phyloP scores from a whole-genome alignment of 2,113 vertebrate genomes.

The Tricholaema leucomelas region DNA sequence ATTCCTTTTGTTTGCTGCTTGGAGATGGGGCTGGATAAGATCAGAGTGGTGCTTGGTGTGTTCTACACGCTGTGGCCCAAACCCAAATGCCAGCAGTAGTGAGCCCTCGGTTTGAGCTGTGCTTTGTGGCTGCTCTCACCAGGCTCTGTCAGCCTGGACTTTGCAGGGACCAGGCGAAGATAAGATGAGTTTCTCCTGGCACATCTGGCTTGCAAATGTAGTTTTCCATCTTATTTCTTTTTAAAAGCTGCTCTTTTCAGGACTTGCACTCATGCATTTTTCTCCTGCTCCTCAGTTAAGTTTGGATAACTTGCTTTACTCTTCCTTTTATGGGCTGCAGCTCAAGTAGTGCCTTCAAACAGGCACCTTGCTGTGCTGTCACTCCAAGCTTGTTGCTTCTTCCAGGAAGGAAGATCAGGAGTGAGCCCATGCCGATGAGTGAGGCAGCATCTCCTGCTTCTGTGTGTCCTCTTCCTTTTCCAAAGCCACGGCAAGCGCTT shows the following conservation, averaged over 20 bases:
- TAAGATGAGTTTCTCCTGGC: not conserved
- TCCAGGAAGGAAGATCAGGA: not conserved
- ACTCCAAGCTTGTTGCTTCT: not conserved
- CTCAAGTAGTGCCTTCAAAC: not conserved
- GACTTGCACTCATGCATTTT: not conserved
- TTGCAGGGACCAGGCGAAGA: not conserved
- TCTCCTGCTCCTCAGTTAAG: not conserved
- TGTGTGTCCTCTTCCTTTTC: not conserved
- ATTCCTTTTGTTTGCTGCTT: constrained; percentile 7
- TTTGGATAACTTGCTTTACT: not conserved
- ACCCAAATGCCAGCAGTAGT: not conserved
- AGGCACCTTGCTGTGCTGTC: fast-evolving
- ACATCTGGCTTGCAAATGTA: not conserved
- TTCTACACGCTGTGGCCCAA: not conserved
- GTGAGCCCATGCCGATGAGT: fast-evolving
- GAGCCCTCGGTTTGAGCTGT: not conserved
- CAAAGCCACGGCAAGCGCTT: not conserved
- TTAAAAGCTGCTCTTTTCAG: not conserved
- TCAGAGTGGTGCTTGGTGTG: fast-evolving
- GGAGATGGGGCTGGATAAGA: not conserved
- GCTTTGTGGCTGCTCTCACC: not conserved
- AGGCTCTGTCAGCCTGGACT: not conserved
- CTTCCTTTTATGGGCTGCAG: not conserved
- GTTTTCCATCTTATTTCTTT: not conserved
- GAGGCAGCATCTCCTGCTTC: not conserved